Base-by-base conservation (phyloP, 2,113 vertebrate genomes). In the Machaerirhynchus nigripectus region DNA sequence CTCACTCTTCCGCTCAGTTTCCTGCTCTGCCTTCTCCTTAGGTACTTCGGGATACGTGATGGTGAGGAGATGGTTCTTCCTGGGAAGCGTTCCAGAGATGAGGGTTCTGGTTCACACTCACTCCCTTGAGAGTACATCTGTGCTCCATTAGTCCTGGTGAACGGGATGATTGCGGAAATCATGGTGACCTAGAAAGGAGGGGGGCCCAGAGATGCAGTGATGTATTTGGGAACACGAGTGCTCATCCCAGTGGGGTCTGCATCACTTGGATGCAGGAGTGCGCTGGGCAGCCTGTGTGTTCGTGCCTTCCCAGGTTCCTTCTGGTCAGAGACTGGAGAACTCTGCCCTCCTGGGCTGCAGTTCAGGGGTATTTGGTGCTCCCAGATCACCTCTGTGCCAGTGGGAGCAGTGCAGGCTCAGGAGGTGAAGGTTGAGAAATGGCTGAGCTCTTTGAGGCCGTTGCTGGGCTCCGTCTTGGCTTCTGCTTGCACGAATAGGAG, bases 61-160 rank as follows among this genome's bases (percentile, higher is more conserved):
- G 87, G 84, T 73, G 80, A 91, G 93, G 77, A 90, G 76, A 84
- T 95, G 91, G 94, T 64, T 91, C 91, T 84, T 94, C 37, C 87
- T 75, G 84, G 91, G 81, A 89, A 87, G 67, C 0, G 0, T 68
- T 95, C 47, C 93, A 82, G 81, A 37, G 73, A 87, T 30, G 60
- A 75, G 68, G 68, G 68, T 84, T 96, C 80, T 94, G 89, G 49
- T 92, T 94, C 63, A 69, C 10, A 1, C 65, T 82, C 30, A 1
- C 16, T 96, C 94, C 94, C 94, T 60, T 0, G 86, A 68, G 95
- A 94, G 80, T 26, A 89, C 84, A 94, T 95, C 94, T 96, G 94
- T 68, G 87, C 96, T 94, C 91, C 88, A 81, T 92, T 94, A 96
- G 89, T 79, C 39, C 77, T 84, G 91, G 80, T 84, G 73, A 75